Base-by-base conservation (phyloP, 2,113 vertebrate species). In the Callipepla californica region DNA sequence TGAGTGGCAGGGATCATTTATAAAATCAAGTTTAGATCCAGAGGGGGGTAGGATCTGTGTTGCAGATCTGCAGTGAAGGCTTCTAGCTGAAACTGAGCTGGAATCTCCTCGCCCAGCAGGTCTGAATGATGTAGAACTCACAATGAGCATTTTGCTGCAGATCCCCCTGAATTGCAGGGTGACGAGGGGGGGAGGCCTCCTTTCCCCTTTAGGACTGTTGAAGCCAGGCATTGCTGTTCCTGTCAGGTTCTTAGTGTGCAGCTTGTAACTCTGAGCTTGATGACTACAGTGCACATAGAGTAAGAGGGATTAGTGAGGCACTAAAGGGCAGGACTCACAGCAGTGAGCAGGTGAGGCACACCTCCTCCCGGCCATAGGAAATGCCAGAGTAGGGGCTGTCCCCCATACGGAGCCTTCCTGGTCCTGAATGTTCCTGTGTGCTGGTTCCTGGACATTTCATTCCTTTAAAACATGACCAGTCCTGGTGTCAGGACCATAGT, bases 401-500 rank as follows among this genome's bases (percentile, higher is more conserved):
- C 47, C n/a, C 55, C 50, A 47, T 30, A 48, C 3, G 21, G 40
- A 7, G 50, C 21, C 30, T 61, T 86, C 19, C 19, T 38, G 62
- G 51, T 47, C 18, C 34, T 36, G 10, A 30, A 22, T 4, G 28
- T 62, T 36, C 38, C 42, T 42, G 21, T 0, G 0, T 26, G 40
- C 11, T 1, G 16, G 2, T 7, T 34, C 11, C 20, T 36, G 65
- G 65, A 34, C 68, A 0, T 45, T 61, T 81, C 11, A 13, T 70
- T 78, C 20, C 68, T 58, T 57, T 70, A 50, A 57, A 83, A 40
- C 7, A 12, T 0, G 0, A 12, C 58, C 51, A 42, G 6, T 1
- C 4, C 65, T 17, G 7, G 23, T 53, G 51, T 76, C 66, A 8
- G 20, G 25, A 12, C 14, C 45, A 19, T 13, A 15, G 9, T 50